A percentile compares a stretch with the other conserved stretches of the same genome.
Conservation (phyloP, 2,888 invertebrate species). For the Lamproptera curius region DNA sequence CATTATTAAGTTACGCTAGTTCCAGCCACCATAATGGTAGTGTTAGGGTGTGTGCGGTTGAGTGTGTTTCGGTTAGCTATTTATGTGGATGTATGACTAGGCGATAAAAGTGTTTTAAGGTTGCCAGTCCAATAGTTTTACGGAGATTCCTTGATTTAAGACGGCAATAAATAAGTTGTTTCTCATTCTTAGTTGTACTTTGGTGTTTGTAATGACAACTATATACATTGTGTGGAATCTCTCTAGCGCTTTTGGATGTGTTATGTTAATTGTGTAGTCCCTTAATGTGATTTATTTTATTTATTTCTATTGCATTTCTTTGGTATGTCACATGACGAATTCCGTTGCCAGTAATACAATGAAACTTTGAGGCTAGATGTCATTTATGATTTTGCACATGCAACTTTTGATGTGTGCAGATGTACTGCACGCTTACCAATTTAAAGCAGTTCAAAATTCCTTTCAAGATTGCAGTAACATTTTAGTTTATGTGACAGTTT, state of each 20-base stretch:
- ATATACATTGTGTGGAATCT: constrained; percentile 32
- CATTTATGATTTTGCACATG: neutral
- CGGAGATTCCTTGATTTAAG: constrained; percentile 42
- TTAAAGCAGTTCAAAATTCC: neutral
- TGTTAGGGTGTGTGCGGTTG: constrained; percentile 43
- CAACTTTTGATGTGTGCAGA: constrained; percentile 2
- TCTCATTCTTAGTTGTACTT: constrained; percentile 10
- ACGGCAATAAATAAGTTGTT: constrained; percentile 36
- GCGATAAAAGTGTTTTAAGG: constrained; percentile 35
- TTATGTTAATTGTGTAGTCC: constrained; percentile 24
- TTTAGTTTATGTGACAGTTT: neutral
- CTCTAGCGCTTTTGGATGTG: constrained; percentile 31
- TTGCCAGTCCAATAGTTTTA: constrained; percentile 38
- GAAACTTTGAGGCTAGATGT: constrained; percentile 6
- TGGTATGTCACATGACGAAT: constrained; percentile 21
- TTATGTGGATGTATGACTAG: constrained; percentile 52
- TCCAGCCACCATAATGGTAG: constrained; percentile 62
- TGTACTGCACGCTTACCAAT: neutral
- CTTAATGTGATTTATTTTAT: constrained; percentile 32
- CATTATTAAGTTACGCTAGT: constrained; percentile 73
- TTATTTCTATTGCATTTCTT: constrained; percentile 28
- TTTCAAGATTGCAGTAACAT: neutral
- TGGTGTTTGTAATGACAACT: constrained; percentile 17
- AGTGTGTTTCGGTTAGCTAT: constrained; percentile 54
- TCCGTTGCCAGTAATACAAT: constrained; percentile 18